Evolutionary conservation across 2,113 vertebrate genomes (phyloP).

Genomic region (Leucopsar rothschildi): DNA sequence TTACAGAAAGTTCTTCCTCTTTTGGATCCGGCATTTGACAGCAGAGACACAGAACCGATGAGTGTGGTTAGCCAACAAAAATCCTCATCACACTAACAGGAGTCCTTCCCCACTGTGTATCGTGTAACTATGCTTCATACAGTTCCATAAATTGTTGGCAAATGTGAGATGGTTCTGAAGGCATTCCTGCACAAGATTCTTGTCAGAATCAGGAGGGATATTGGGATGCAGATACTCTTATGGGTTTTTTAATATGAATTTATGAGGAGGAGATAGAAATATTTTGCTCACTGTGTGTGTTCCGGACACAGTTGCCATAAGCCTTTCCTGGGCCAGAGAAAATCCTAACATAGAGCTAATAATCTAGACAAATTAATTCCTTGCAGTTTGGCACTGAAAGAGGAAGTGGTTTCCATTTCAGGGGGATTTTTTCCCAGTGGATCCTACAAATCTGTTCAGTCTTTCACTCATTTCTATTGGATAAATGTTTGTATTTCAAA

Average conservation of each 20-base stretch:
- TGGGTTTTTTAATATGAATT: neutral
- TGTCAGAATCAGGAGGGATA: neutral
- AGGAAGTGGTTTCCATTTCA: neutral
- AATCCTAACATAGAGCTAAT: neutral
- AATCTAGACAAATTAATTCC: neutral
- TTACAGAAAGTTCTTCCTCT: neutral
- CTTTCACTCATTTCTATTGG: neutral
- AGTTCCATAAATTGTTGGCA: neutral
- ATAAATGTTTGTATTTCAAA: neutral
- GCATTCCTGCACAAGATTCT: neutral
- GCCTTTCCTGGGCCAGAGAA: neutral
- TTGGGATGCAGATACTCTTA: neutral
- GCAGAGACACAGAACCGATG: neutral
- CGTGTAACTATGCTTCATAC: neutral
- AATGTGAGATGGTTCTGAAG: neutral
- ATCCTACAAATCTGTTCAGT: neutral
- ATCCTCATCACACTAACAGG: fast-evolving
- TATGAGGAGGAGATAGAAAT: neutral
- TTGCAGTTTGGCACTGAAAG: neutral
- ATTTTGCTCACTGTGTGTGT: neutral
- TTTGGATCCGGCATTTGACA: neutral
- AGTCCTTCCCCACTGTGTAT: neutral
- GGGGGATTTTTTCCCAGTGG: neutral
- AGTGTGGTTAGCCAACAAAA: neutral
- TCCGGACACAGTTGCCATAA: neutral